Evolutionary conservation across 2,888 invertebrate species (phyloP), one percentile per base, ranked within the genome.

Genomic region (Dromius quadrimaculatus): DNA sequence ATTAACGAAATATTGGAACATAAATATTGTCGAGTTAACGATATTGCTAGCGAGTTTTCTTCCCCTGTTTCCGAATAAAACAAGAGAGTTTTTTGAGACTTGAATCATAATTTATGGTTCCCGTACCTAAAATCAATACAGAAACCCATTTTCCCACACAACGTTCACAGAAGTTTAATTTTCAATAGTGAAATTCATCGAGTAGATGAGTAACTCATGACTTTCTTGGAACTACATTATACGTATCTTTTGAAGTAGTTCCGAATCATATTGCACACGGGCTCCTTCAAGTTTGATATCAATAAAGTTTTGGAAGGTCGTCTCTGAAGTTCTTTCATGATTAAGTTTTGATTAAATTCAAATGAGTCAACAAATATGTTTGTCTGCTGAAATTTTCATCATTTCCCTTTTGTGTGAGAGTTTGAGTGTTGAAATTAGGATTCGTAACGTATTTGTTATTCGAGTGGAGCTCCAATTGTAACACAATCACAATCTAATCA

Each of bases 1-100:
- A 50, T 65, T 65, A 65, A 38, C 54, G 43, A 65, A 65, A 65
- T 65, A 50, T 54, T 36, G 65, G 54, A 22, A 54, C 50, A 65
- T 65, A 65, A 65, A 65, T 65, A 50, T 54, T 28, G 15, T 2
- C 36, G 34, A 59, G 59, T 59, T 59, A 59, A 59, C 34, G 59
- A 59, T 59, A 59, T 59, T 59, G 36, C 36, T 32, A n/a, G 34
- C 34, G 59, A 59, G 20, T 32, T 13, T 8, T 59, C 59, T 20
- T n/a, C 20, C 11, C 8, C 15, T 54, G 50, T 50, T 50, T 50
- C 28, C 50, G 28, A 50, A 54, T 54, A 28, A 28, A 54, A 28
- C 28, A 11, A 8, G n/a, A 20, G 34, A 17, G 34, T 59, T 59
- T 59, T 59, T 34, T 17, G 36, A 19, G 36, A 59, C 36, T 59